A percentile compares a stretch with the other conserved stretches of the same genome.
Evolutionary conservation across 2,888 invertebrate genomes (phyloP).

Genomic region (Aromia moschata): DNA sequence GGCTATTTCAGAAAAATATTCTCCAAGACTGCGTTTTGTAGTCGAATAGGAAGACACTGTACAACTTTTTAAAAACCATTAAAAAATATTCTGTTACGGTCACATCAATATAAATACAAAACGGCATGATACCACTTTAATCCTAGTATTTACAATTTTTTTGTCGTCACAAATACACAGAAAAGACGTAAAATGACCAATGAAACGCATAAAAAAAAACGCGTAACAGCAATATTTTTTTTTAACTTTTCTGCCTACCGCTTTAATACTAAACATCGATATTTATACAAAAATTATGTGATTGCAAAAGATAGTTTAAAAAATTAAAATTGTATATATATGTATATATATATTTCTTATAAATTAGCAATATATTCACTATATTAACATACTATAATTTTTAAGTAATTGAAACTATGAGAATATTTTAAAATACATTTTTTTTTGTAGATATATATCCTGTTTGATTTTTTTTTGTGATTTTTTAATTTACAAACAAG

Average conservation of each 20-base stretch:
- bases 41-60: slow-evolving; percentile 39
- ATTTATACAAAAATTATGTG: slow-evolving; percentile 47
- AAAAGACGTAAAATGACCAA: slow-evolving; percentile 9
- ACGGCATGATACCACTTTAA: slow-evolving; percentile 16
- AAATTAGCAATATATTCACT: slow-evolving; percentile 44
- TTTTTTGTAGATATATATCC: slow-evolving; percentile 18
- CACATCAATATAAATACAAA: slow-evolving; percentile 33
- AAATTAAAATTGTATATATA: slow-evolving; percentile 48
- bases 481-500: slow-evolving; percentile 29
- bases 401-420: slow-evolving; percentile 23
- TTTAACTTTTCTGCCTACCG: slow-evolving; percentile 11
- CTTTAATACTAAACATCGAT: slow-evolving; percentile 35
- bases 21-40: slow-evolving; percentile 25
- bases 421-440: slow-evolving; percentile 27
- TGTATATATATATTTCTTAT: slow-evolving; percentile 35
- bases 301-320: slow-evolving; percentile 55
- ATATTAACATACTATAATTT: slow-evolving; percentile 23
- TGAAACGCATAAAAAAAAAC: slow-evolving; percentile 5
- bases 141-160: slow-evolving; percentile 25
- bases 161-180: slow-evolving; percentile 24
- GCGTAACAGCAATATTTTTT: too few relatives aligned
- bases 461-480: slow-evolving; percentile 34
- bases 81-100: slow-evolving; percentile 32
- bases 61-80: slow-evolving; percentile 34
- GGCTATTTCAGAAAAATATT: slow-evolving; percentile 24